These are phyloP conservation scores for Tolmerus cingulatus DNA, from an alignment of 2,888 invertebrate genomes.

Conservation along the genomic window DNA sequence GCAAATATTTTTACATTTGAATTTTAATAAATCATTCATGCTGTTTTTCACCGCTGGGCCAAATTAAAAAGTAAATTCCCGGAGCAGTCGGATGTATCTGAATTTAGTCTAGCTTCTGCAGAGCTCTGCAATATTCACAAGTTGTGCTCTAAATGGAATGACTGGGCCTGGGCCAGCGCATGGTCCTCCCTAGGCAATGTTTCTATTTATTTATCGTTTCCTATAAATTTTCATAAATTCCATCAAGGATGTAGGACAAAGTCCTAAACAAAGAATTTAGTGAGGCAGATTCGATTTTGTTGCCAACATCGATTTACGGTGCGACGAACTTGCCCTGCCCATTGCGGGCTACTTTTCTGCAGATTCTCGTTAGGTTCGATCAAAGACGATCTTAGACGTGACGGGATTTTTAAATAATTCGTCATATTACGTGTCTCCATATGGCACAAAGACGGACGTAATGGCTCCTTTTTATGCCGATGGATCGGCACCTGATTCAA, in stretches of 20 bases:
- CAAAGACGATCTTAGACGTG: constrained; percentile 35
- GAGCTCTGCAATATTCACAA: background rate
- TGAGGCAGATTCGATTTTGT: constrained; percentile 27
- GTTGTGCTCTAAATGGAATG: background rate
- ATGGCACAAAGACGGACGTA: constrained; percentile 6
- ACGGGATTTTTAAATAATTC: constrained; percentile 3
- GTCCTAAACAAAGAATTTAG: constrained; percentile 20
- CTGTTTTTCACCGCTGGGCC: background rate
- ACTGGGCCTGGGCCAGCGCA: background rate
- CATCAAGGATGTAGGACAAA: constrained; percentile 7
- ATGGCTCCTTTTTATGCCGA: constrained; percentile 4
- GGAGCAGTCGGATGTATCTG: background rate
- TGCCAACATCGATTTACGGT: constrained; percentile 5
- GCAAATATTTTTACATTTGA: background rate
- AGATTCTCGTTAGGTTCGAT: constrained; percentile 35
- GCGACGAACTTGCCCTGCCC: background rate
- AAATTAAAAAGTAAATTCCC: constrained; percentile 11
- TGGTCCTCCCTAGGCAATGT: background rate
- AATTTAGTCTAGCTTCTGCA: background rate
- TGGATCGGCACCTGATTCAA: constrained; percentile 41
- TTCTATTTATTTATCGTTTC: constrained; percentile 36
- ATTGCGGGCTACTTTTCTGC: background rate
- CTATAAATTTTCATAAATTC: constrained; percentile 30
- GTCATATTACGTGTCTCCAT: constrained; percentile 2
- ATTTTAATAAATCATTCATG: constrained; percentile 33